Conservation (phyloP, 1,140 invertebrate species). For the Drosophila elegans region DNA sequence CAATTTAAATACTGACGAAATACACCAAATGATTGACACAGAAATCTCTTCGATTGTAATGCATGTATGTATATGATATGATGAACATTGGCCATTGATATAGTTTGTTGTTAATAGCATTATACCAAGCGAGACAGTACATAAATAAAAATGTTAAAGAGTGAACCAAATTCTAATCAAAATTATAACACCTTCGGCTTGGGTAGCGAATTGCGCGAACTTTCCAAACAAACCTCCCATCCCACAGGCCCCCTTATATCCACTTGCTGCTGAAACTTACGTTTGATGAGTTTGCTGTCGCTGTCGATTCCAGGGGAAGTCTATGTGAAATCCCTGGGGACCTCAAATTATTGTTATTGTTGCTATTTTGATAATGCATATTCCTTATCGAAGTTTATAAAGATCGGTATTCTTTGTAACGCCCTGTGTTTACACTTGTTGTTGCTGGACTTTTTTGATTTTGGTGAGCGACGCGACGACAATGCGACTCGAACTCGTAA, state of each 20-base stretch:
- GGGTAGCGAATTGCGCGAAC: slow-evolving; percentile 37
- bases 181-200: not conserved
- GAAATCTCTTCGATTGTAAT: too few species aligned
- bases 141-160: too few species aligned
- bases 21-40: too few species aligned
- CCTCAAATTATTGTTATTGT: slow-evolving; percentile 16
- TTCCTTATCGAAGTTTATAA: slow-evolving; percentile 2
- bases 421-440: slow-evolving; percentile 21
- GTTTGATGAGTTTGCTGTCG: slow-evolving; percentile 30
- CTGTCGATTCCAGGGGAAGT: slow-evolving; percentile 4
- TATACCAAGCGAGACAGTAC: too few species aligned
- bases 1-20: too few species aligned
- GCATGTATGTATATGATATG: too few species aligned
- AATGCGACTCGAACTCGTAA: slow-evolving; percentile 62
- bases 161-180: too few species aligned
- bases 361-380: slow-evolving; percentile 47
- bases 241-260: not conserved
- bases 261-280: slow-evolving; percentile 12
- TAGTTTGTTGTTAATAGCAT: too few species aligned
- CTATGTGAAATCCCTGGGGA: slow-evolving; percentile 29
- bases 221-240: slow-evolving; percentile 27
- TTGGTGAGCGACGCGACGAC: slow-evolving; percentile 59
- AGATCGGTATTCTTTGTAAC: slow-evolving; percentile 1
- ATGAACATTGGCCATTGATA: too few species aligned
- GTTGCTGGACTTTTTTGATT: slow-evolving; percentile 19